Base-by-base conservation (phyloP, 2,797 vertebrate species). In the Sebastes flavidus region DNA sequence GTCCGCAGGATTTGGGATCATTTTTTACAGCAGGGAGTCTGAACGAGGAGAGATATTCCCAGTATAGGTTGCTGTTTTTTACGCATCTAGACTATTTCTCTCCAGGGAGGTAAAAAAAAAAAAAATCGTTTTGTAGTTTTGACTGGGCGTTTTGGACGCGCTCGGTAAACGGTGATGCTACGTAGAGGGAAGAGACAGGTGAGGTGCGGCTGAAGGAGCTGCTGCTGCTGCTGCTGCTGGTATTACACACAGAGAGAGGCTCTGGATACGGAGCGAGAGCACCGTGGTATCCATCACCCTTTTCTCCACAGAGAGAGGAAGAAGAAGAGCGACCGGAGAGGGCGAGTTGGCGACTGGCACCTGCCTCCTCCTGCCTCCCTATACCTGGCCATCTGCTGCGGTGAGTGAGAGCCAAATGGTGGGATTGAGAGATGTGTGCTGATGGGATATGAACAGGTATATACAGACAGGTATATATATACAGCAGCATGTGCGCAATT, bases 331-430 rank as follows among this genome's bases (percentile, higher is more conserved):
- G 77, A 86, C 76, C 74, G 75, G 84, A 83, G 86, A 91, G 83
- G 82, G 87, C 80, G 87, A 88, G 80, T 83, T 76, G 83, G 90
- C 86, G 87, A 88, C 83, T 81, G 91, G 88, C 90, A 93, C 93
- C 91, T 92, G 90, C 84, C 85, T 67, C 88, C 87, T 67, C 88
- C 87, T 38, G 80, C 88, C 89, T 81, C 78, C 87, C 73, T 86
- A 75, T 86, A 94, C 92, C 92, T 94, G 92, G 81, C 92, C 94
- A 93, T 94, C 94, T 93, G 92, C 67, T 88, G 88, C 88, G 93
- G 94, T 95, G 90, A 95, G 94, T 95, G 88, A 75, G 88, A 78
- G 82, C 91, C 93, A 92, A 91, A 89, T 61, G 82, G 75, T 78
- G 84, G 62, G 84, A 80, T 63, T 77, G 87, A 84, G 88, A 78